Base-by-base conservation (phyloP, 2,888 invertebrate genomes). In the Drosophila silvestris region DNA sequence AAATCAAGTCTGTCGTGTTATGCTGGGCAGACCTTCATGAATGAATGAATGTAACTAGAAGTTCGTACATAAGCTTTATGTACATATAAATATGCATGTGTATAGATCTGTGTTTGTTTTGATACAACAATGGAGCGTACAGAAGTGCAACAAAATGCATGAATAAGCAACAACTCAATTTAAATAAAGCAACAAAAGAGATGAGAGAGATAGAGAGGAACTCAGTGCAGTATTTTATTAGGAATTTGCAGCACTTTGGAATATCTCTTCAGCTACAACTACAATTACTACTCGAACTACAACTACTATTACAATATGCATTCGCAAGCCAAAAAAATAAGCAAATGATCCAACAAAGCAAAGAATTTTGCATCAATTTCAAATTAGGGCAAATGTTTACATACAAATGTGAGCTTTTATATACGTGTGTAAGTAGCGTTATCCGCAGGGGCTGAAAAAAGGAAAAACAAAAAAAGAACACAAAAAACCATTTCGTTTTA, bases 101-200 rank as follows among this genome's bases (percentile, higher is more conserved):
- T n/a, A n/a, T 57, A 41, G 47, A 35, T 51, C 10, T 57, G 51
- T 61, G 71, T 74, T 70, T 66, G 22, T 66, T 71, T 73, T 61
- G 64, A 65, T 54, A 73, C 70, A 87, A 85, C 85, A 85, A 85
- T 85, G 64, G 63, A 70, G 76, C 73, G 62, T 72, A 64, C 69
- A 77, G 79, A 71, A 77, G 79, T 85, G 86, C 89, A 88, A 81
- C 90, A 90, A 80, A 83, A 79, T 88, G 90, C 89, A 85, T 83
- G 90, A 88, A 90, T 85, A 83, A 87, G 82, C 87, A 81, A 89
- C 80, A 89, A 81, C 85, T 85, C 88, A 81, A 89, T 85, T 89
- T 87, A 83, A 89, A 89, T 85, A 81, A 75, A 78, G 71, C 85
- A 87, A 84, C 77, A 87, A 72, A 62, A 74, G 70, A 65, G 22